Evolutionary conservation across 2,797 vertebrate genomes (phyloP).

Genomic region (Bucorvus abyssinicus): DNA sequence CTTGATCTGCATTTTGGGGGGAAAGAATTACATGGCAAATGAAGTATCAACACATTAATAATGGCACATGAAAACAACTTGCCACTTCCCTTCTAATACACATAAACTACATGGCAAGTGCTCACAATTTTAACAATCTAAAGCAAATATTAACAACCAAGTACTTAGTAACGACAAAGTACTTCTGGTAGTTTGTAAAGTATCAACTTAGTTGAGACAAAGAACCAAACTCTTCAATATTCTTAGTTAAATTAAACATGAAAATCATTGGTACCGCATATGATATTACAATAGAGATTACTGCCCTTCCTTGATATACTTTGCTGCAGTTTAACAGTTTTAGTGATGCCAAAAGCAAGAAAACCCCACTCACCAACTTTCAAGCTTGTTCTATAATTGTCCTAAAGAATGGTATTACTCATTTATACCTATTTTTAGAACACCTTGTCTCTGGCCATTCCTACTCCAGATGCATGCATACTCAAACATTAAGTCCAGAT

Average conservation of each 20-base stretch:
- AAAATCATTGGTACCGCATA: neutral
- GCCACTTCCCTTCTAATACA: neutral
- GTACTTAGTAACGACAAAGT: neutral
- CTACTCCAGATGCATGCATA: neutral
- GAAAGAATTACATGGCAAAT: neutral
- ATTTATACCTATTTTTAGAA: neutral
- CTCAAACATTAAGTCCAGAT: neutral
- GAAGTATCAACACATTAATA: slow-evolving; percentile 9
- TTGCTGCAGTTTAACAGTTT: neutral
- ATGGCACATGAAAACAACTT: neutral
- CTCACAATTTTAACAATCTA: neutral
- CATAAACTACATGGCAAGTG: accelerated
- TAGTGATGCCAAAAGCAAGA: neutral
- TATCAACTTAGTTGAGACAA: neutral
- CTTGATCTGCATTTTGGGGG: neutral
- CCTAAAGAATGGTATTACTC: neutral
- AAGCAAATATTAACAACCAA: neutral
- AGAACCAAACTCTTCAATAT: neutral
- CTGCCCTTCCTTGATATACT: neutral
- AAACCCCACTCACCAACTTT: neutral
- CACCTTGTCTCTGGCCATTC: neutral
- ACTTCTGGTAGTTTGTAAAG: neutral
- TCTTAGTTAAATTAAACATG: neutral
- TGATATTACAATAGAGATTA: neutral
- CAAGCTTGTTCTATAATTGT: neutral